Evolutionary conservation across 1,140 invertebrate genomes (phyloP).

Genomic region (Sitobion miscanthi): DNA sequence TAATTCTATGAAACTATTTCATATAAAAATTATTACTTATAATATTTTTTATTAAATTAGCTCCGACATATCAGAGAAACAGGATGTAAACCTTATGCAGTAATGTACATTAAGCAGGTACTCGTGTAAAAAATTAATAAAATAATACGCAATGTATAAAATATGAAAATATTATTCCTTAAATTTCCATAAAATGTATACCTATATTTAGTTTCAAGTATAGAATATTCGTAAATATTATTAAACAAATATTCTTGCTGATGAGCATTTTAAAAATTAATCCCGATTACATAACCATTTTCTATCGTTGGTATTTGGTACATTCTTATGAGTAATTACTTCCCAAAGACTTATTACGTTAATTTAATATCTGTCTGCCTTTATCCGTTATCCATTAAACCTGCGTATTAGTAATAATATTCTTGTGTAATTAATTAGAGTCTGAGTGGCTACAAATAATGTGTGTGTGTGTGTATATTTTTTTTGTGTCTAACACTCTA

Average conservation of each 20-base stretch:
- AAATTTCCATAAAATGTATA: not conserved
- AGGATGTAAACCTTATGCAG: not conserved
- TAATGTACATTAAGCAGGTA: not conserved
- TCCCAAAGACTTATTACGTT: not conserved
- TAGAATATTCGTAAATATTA: not conserved
- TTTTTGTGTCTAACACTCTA: too few species aligned
- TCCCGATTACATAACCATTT: not conserved
- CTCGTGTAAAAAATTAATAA: not conserved
- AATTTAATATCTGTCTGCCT: not conserved
- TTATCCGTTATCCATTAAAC: not conserved
- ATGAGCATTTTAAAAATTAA: not conserved
- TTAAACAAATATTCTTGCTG: not conserved
- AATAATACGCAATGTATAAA: not conserved
- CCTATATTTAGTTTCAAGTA: not conserved
- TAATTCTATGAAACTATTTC: not conserved
- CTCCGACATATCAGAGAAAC: not conserved
- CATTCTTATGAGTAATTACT: not conserved
- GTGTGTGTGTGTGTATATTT: too few species aligned
- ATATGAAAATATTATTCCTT: not conserved
- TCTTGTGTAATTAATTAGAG: too few species aligned
- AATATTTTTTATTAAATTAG: not conserved
- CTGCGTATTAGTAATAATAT: too few species aligned
- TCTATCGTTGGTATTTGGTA: not conserved
- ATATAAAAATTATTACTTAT: not conserved
- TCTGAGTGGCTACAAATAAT: too few species aligned